phyloP scores from a whole-genome alignment of 1,140 invertebrate genomes.

The Bombus fervidus region DNA sequence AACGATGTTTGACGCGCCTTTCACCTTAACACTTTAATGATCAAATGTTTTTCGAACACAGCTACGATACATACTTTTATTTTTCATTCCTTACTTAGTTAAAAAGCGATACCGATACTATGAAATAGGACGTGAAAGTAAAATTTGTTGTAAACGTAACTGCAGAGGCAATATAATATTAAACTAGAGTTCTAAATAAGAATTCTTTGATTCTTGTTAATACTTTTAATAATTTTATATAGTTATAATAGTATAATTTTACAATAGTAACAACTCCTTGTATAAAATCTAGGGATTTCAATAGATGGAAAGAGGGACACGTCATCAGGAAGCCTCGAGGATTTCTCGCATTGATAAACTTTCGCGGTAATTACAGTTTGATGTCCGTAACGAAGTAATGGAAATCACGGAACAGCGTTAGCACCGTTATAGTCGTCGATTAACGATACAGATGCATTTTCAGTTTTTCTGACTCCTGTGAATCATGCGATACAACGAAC shows the following conservation, averaged over 20 bases:
- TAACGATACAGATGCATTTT: conserved; percentile 31
- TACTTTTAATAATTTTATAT: no score
- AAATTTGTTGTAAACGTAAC: not conserved
- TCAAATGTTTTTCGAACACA: not conserved
- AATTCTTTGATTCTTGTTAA: no score
- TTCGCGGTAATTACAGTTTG: conserved; percentile 31
- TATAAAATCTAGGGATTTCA: not conserved
- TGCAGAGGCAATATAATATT: not conserved
- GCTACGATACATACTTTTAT: not conserved
- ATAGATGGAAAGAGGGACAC: not conserved
- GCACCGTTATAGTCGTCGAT: conserved; percentile 38
- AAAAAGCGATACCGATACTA: not conserved
- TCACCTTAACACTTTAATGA: not conserved
- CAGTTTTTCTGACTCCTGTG: conserved; percentile 45
- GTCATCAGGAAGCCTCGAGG: conserved; percentile 11
- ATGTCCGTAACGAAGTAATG: conserved; percentile 38
- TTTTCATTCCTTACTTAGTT: not conserved
- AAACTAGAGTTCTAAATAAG: no score
- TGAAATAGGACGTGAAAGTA: not conserved
- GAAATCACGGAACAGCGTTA: conserved; percentile 22
- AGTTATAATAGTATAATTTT: no score
- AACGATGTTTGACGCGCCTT: conserved; percentile 1
- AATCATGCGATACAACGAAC: conserved; percentile 11
- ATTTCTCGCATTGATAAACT: conserved; percentile 46
- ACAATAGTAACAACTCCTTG: no score